A percentile compares a stretch with the other conserved stretches of the same genome.
phyloP scores from a whole-genome alignment of 2,888 invertebrate genomes.

The Ochlodes sylvanus region DNA sequence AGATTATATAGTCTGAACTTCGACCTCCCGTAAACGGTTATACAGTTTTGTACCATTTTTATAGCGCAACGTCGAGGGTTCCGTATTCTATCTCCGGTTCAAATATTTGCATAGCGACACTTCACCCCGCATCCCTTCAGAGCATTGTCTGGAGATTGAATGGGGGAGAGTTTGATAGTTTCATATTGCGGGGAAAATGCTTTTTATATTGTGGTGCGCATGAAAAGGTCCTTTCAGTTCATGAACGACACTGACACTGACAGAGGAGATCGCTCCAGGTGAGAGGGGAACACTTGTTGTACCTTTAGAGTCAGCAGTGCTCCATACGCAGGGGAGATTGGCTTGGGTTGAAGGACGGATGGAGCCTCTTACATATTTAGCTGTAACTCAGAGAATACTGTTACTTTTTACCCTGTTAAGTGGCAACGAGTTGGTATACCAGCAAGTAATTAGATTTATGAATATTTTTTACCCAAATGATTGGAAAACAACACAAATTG shows the following conservation, averaged over 20 bases:
- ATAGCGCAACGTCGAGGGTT: neutral
- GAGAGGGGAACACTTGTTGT: neutral
- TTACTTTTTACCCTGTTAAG: too few relatives aligned
- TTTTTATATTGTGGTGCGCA: conserved; percentile 3
- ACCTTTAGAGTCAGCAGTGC: neutral
- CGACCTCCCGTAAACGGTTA: neutral
- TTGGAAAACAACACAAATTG: too few relatives aligned
- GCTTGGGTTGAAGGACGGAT: too few relatives aligned
- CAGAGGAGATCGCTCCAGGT: neutral
- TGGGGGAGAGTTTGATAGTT: conserved; percentile 19
- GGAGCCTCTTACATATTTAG: too few relatives aligned
- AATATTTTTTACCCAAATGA: too few relatives aligned
- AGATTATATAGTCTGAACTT: too few relatives aligned
- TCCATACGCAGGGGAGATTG: too few relatives aligned
- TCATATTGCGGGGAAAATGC: conserved; percentile 11
- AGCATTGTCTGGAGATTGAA: conserved; percentile 22
- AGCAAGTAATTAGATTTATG: too few relatives aligned
- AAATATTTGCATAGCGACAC: conserved; percentile 30
- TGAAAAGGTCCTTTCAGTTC: conserved; percentile 15
- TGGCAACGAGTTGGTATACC: too few relatives aligned
- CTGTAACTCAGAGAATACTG: too few relatives aligned
- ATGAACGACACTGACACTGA: neutral
- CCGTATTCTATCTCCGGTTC: conserved; percentile 30
- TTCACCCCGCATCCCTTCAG: conserved; percentile 22
- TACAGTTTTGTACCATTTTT: neutral